A percentile compares a stretch with the other conserved stretches of the same genome.
phyloP scores from a whole-genome alignment of 2,113 vertebrate species.

The Percina caprodes region DNA sequence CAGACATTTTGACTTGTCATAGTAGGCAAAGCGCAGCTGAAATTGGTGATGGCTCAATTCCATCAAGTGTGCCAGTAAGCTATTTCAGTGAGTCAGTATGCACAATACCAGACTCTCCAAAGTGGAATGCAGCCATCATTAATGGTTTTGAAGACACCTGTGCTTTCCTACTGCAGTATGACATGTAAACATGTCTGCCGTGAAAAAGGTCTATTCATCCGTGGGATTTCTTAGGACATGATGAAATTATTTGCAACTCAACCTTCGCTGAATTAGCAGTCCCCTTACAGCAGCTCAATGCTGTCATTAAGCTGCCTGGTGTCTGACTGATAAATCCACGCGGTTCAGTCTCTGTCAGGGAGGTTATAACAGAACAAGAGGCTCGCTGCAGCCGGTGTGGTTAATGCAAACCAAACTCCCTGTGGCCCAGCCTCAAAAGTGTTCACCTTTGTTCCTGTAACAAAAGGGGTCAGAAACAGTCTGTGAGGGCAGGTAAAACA shows the following conservation, averaged over 20 bases:
- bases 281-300: conserved; percentile 31
- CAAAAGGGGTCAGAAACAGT: conserved; percentile 53
- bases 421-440: conserved; percentile 18
- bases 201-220: no score
- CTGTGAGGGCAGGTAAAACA: conserved; percentile 33
- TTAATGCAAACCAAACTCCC: conserved; percentile 50
- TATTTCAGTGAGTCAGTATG: no score
- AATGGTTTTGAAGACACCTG: no score
- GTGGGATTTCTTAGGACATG: conserved; percentile 6
- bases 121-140: no score
- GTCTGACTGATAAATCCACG: conserved; percentile 40
- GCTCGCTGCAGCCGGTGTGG: conserved; percentile 27
- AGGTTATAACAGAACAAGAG: conserved; percentile 12
- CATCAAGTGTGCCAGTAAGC: no score
- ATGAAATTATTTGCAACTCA: conserved; percentile 29
- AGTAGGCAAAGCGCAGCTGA: no score
- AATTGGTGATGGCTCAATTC: no score
- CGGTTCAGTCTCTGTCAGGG: not conserved
- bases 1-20: no score
- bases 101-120: no score
- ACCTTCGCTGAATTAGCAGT: conserved; percentile 22
- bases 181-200: no score
- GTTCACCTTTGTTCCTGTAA: conserved; percentile 43
- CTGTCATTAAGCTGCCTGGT: conserved; percentile 37
- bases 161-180: no score